Evolutionary conservation across 2,888 invertebrate genomes (phyloP), one percentile per base, ranked within the genome.

Genomic region (Oscheius onirici): DNA sequence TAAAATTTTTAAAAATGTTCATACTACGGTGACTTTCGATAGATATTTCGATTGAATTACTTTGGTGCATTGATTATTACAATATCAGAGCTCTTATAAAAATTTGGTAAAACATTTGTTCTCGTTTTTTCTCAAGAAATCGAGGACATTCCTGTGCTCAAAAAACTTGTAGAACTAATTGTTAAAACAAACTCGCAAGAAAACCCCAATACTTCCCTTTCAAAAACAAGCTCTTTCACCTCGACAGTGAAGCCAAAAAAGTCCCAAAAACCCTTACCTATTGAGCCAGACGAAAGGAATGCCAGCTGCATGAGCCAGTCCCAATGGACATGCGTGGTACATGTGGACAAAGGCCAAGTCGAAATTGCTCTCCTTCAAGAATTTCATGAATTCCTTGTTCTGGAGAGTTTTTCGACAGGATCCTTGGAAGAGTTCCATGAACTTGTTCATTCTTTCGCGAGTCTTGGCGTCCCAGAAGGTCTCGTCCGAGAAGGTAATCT

Each of bases 201-300:
- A n/a, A n/a, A n/a, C n/a, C n/a, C n/a, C n/a, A n/a, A n/a, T n/a
- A n/a, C n/a, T n/a, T n/a, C n/a, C n/a, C n/a, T 34, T 34, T 34
- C 5, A 34, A 34, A 34, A 34, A 34, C n/a, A n/a, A n/a, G n/a
- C n/a, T 34, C 5, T 34, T 8, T 8, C 34, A 34, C 0, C 0
- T 0, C 34, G 3, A 34, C 34, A 6, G 34, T 34, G 0, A 34
- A 34, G 8, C 34, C 8, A 34, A 34, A 34, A 40, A 58, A 1
- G 20, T 40, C 15, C 6, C 34, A 34, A 34, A n/a, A 34, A 40
- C 13, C 5, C 34, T 41, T 41, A 58, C 58, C 58, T 74, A 73
- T 74, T 75, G 54, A 84, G 58, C 85, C 85, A 85, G 11, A 84
- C 77, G 78, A 79, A 83, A 15, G 81, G 81, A 57, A 84, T 84